Percentiles rank a stretch among this genome's conserved stretches.
phyloP scores from a whole-genome alignment of 1,140 invertebrate species.

The Acyrthosiphon pisum region DNA sequence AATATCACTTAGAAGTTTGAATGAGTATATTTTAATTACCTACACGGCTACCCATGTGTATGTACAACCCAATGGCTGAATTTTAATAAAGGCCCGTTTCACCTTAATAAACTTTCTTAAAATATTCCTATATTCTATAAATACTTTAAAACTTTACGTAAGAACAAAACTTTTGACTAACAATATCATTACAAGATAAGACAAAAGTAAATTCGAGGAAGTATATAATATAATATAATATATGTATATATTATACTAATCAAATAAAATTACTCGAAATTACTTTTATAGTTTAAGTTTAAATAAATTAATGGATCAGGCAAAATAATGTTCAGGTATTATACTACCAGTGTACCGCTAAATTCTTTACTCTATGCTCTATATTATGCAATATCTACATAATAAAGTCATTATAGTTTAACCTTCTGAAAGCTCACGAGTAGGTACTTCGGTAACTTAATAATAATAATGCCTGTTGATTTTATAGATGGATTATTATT shows the following conservation, averaged over 20 bases:
- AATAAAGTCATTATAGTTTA: background rate
- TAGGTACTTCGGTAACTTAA: background rate
- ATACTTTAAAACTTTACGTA: background rate
- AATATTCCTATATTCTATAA: background rate
- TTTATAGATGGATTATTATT: background rate
- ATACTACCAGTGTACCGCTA: no score
- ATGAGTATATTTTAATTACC: background rate
- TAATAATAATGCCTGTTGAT: background rate
- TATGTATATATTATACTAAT: background rate
- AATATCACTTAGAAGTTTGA: no score
- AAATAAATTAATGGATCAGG: background rate
- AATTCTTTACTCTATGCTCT: no score
- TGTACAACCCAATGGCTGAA: background rate
- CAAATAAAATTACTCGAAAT: background rate
- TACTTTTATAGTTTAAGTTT: background rate
- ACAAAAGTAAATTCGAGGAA: background rate
- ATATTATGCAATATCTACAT: no score
- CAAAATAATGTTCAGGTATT: background rate
- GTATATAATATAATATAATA: background rate
- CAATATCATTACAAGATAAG: background rate
- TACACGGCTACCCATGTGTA: background rate
- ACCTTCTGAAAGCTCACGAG: background rate
- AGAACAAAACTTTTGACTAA: background rate
- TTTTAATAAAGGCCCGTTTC: background rate
- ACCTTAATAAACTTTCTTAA: background rate